Conservation (phyloP, 1,140 invertebrate species). For the Drosophila carrolli region DNA sequence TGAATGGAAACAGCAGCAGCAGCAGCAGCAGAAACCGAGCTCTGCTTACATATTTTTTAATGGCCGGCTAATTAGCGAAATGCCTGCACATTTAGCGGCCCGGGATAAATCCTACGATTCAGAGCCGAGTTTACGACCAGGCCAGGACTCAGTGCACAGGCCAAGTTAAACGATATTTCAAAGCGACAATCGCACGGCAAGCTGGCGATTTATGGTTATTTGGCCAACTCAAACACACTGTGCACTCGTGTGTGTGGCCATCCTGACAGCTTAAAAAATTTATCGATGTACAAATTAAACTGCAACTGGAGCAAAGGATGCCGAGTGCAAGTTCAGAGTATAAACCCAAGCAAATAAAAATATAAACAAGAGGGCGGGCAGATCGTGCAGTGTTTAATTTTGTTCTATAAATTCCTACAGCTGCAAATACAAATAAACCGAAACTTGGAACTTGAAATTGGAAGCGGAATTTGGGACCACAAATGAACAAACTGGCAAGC, state of each 20-base stretch:
- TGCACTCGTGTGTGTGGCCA: slow-evolving; percentile 19
- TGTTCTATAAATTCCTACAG: slow-evolving; percentile 63
- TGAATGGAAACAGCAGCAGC: slow-evolving; percentile 29
- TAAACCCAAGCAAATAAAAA: slow-evolving; percentile 59
- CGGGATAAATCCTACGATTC: slow-evolving; percentile 30
- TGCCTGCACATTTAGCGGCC: slow-evolving; percentile 51
- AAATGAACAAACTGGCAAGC: slow-evolving; percentile 67
- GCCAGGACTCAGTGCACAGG: slow-evolving; percentile 1
- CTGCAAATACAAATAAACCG: slow-evolving; percentile 61
- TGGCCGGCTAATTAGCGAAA: slow-evolving; percentile 62
- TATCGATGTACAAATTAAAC: slow-evolving; percentile 82
- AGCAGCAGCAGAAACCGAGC: slow-evolving; percentile 6
- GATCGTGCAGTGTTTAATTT: slow-evolving; percentile 68
- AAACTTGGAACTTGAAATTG: slow-evolving; percentile 17
- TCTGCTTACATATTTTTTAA: slow-evolving; percentile 57
- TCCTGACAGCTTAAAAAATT: slow-evolving; percentile 77
- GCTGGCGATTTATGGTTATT: slow-evolving; percentile 67
- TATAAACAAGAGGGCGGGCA: slow-evolving; percentile 7
- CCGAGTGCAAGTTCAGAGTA: slow-evolving; percentile 35
- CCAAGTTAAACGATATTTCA: slow-evolving; percentile 73
- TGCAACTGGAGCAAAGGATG: slow-evolving; percentile 50
- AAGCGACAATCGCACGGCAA: slow-evolving; percentile 65
- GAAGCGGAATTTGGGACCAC: slow-evolving; percentile 22
- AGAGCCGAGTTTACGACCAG: slow-evolving; percentile 1
- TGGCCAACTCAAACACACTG: slow-evolving; percentile 39